phyloP scores from a whole-genome alignment of 1,140 invertebrate genomes.

The Drosophila leontia region DNA sequence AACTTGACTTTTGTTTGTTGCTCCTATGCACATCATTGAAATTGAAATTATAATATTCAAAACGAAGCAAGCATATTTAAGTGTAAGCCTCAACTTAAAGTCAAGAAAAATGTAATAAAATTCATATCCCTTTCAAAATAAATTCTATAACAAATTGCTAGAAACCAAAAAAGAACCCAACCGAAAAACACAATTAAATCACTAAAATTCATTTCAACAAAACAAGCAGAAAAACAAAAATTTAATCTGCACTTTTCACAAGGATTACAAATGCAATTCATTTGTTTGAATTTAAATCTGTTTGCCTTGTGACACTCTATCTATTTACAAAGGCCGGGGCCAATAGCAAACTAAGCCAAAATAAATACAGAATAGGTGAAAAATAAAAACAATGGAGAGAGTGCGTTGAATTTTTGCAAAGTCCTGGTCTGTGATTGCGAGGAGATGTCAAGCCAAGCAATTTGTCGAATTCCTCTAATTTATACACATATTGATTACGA shows the following conservation, averaged over 20 bases:
- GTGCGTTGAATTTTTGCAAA: slow-evolving; percentile 20
- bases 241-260: slow-evolving; percentile 25
- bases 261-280: slow-evolving; percentile 48
- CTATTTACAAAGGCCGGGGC: slow-evolving; percentile 32
- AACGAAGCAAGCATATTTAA: neutral
- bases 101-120: neutral
- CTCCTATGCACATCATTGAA: slow-evolving; percentile 27
- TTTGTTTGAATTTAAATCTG: slow-evolving; percentile 44
- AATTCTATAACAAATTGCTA: neutral
- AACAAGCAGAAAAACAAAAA: slow-evolving; percentile 19
- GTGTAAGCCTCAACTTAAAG: neutral
- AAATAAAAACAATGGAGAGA: slow-evolving; percentile 9
- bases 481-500: slow-evolving; percentile 65
- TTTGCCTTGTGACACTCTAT: slow-evolving; percentile 46
- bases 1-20: slow-evolving; percentile 38
- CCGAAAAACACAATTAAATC: slow-evolving; percentile 18
- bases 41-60: slow-evolving; percentile 43
- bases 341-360: slow-evolving; percentile 13
- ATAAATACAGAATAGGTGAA: slow-evolving; percentile 28
- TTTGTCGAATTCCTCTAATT: slow-evolving; percentile 51
- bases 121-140: neutral
- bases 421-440: slow-evolving; percentile 28
- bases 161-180: neutral
- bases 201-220: slow-evolving; percentile 23
- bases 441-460: slow-evolving; percentile 34